Percentiles rank a stretch among this genome's conserved stretches.
These are phyloP conservation scores for Graptemys geographica DNA, from an alignment of 2,797 vertebrate genomes.

Conservation along the genomic window DNA sequence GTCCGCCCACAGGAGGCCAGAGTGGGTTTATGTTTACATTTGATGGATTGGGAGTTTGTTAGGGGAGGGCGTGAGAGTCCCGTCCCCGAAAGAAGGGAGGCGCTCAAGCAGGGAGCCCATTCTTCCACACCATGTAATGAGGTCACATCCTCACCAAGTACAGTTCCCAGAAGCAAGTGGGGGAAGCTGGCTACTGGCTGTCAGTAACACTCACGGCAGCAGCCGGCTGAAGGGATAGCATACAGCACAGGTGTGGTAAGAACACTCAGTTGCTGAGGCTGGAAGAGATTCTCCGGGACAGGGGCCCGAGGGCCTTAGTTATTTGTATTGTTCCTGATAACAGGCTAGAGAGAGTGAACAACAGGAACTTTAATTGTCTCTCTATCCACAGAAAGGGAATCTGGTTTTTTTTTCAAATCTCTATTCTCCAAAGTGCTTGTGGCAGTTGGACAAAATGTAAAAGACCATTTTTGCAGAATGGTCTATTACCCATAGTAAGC, in stretches of 20 bases:
- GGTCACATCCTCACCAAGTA: neutral
- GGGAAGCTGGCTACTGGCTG: too few species aligned
- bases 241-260: too few species aligned
- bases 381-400: neutral
- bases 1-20: too few species aligned
- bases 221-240: too few species aligned
- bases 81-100: too few species aligned
- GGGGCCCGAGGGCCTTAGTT: neutral
- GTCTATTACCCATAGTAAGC: constrained; percentile 1
- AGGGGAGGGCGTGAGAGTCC: too few species aligned
- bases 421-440: neutral
- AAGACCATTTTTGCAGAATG: neutral
- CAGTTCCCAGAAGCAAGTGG: neutral
- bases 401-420: neutral
- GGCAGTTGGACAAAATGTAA: neutral
- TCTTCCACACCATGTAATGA: neutral
- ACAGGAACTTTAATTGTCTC: neutral
- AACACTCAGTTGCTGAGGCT: too few species aligned
- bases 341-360: neutral
- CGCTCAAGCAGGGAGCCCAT: too few species aligned
- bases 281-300: too few species aligned
- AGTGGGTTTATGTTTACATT: too few species aligned
- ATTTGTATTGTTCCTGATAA: neutral
- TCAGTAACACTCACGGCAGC: too few species aligned
- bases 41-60: too few species aligned